A percentile compares a stretch with the other conserved stretches of the same genome.
Evolutionary conservation across 1,140 invertebrate genomes (phyloP).

Genomic region (Rhagoletis zephyria): DNA sequence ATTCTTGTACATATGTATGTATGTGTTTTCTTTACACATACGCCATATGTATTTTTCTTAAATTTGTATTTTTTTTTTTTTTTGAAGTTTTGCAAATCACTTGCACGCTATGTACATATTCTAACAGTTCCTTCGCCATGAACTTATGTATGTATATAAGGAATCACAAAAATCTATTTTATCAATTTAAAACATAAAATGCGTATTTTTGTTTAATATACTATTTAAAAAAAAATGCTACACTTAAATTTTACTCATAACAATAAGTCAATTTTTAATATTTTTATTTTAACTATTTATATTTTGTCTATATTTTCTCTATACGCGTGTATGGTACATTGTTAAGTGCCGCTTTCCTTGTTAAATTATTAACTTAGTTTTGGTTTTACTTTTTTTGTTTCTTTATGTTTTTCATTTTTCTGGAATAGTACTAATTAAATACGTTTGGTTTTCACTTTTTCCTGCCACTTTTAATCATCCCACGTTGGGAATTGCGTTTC

Average conservation of each 20-base stretch:
- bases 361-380: background rate
- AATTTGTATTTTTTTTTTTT: slow-evolving; percentile 26
- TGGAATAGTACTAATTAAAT: slow-evolving; percentile 3
- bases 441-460: slow-evolving; percentile 28
- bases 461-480: slow-evolving; percentile 67
- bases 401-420: background rate
- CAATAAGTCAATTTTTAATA: background rate
- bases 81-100: slow-evolving; percentile 3
- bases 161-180: slow-evolving; percentile 25
- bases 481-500: slow-evolving; percentile 71
- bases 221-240: background rate
- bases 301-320: background rate
- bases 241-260: slow-evolving; percentile 25
- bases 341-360: slow-evolving; percentile 16
- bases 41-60: slow-evolving; percentile 10
- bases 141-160: slow-evolving; percentile 1
- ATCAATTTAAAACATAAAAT: background rate
- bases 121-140: background rate
- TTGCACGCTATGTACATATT: slow-evolving; percentile 42
- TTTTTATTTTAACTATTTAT: background rate
- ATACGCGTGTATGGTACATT: slow-evolving; percentile 5
- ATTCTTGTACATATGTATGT: slow-evolving; percentile 48
- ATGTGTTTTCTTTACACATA: slow-evolving; percentile 29
- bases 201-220: background rate
- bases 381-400: background rate